Evolutionary conservation across 1,140 invertebrate species (phyloP), one percentile per base, ranked within the genome.

Genomic region (Lepidurus apus): DNA sequence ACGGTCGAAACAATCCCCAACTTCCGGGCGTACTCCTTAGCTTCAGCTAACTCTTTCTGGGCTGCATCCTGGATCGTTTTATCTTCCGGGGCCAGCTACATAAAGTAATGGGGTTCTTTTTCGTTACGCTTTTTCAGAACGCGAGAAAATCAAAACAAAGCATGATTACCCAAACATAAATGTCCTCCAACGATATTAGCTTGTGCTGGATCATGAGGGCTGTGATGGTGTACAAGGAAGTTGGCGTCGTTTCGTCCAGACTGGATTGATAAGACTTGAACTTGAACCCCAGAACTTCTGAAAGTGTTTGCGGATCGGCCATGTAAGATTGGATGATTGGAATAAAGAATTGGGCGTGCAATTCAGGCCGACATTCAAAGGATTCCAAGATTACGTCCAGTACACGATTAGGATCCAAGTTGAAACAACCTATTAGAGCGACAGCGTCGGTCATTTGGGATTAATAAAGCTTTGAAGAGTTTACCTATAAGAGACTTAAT

Each of bases 381-480:
- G 95, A 94, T 86, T 99, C 97, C 78, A 99, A 87, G 80, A 99
- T 93, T 77, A 99, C 92, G 84, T 99, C 98, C 79, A 99, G 86
- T 0, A 99, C 97, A 83, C 98, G 89, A 85, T 99, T 99, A 24
- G 98, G 98, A 87, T 99, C 98, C 82, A 99, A 89, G 88, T 99
- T 98, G 84, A 99, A 99, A 85, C 96, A 98, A 83, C 98, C 97
- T 97, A 85, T 74, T 74, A 79, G 34, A 34, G 21, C 9, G 73
- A 79, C 13, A 44, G 21, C 17, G 4, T 65, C 9, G 8, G 17
- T n/a, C 8, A 21, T 17, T 42, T n/a, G 21, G 1, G 75, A 1
- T 10, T 42, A 17, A 80, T 24, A 80, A 80, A 77, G n/a, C 42
- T 45, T 34, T 43, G 3, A 11, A 24, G 8, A 13, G 74, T 76